Evolutionary conservation across 2,797 vertebrate species (phyloP), one percentile per base, ranked within the genome.

Genomic region (Arctocebus calabarensis): DNA sequence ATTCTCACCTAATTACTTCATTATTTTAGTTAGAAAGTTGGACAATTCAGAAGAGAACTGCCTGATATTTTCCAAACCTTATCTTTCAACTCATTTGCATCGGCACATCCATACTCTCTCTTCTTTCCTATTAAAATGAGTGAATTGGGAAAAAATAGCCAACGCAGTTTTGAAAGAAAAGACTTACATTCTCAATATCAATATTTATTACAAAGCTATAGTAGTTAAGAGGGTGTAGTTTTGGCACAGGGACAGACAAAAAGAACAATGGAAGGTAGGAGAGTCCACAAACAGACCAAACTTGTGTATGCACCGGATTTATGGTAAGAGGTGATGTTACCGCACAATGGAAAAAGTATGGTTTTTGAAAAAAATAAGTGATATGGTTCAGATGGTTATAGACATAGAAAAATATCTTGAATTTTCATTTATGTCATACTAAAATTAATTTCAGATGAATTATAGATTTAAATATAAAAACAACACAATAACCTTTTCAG

Each of bases 381-480:
- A 9, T 27, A 14, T 62, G 19, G 45, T 23, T 22, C 57, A 87
- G 84, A 84, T 57, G 23, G 22, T 71, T 37, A 45, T 0, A 73
- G 22, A 77, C 0, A 27, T 48, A 22, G 71, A 82, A 91, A 75
- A 37, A 29, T 68, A 19, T 12, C 29, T 70, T 66, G 23, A 95
- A 68, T 57, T 61, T n/a, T 64, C 23, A 79, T 73, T 55, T 79
- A 68, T 0, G 14, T 4, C 43, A 48, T 37, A 62, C 20, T 22
- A 87, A 88, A 95, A 74, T 90, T 64, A 88, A 88, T 64, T 82
- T 14, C 48, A 95, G 62, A 68, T 88, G 27, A 73, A 78, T 52
- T 73, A 0, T 29, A 61, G 37, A 57, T 70, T 3, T 81, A 91
- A 92, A 79, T 22, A 55, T 23, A 95, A 94, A 83, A 93, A 78